These are phyloP conservation scores for Plusia festucae DNA, from an alignment of 2,888 invertebrate genomes.

Conservation along the genomic window DNA sequence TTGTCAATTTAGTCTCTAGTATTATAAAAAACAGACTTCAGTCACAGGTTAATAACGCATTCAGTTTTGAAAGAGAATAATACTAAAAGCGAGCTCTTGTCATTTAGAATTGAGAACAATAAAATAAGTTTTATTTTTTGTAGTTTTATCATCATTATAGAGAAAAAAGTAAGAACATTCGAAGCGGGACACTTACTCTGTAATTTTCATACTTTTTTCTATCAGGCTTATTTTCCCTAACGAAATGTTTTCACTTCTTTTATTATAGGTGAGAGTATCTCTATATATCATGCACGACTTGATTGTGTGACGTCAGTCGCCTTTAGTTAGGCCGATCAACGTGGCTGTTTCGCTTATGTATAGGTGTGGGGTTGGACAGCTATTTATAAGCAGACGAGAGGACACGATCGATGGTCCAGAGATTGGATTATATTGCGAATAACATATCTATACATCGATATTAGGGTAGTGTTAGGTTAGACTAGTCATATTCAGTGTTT, in stretches of 20 bases:
- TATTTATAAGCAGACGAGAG: constrained; percentile 34
- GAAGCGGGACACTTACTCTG: no score
- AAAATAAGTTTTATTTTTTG: no score
- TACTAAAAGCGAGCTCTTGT: no score
- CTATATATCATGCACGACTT: constrained; percentile 3
- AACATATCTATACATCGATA: constrained; percentile 23
- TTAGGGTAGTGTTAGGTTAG: background rate
- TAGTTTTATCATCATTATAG: background rate
- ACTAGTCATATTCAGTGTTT: background rate
- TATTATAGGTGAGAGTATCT: background rate
- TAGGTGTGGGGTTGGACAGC: constrained; percentile 14
- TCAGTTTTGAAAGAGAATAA: no score
- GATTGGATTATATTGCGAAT: constrained; percentile 24
- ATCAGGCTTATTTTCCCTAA: background rate
- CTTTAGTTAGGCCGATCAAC: background rate
- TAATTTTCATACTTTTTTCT: background rate
- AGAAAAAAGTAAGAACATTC: no score
- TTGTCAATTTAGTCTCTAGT: no score
- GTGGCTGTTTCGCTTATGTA: background rate
- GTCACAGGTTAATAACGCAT: no score
- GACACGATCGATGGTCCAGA: constrained; percentile 26
- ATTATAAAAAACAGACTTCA: no score
- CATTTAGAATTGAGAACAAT: no score
- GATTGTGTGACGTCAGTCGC: constrained; percentile 4
- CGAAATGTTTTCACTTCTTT: background rate